These are phyloP conservation scores for Melitaea cinxia DNA, from an alignment of 1,140 invertebrate genomes.

Conservation along the genomic window DNA sequence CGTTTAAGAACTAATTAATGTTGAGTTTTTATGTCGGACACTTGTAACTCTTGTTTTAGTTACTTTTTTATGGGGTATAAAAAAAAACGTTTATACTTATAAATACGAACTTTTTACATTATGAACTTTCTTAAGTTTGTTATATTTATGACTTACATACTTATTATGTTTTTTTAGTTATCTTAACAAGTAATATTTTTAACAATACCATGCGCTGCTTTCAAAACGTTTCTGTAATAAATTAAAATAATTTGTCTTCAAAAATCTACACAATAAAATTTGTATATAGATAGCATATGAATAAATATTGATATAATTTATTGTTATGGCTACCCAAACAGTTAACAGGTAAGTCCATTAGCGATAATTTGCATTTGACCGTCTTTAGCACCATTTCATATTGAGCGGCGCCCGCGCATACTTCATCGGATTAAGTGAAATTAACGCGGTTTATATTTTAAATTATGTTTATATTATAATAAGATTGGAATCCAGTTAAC, in stretches of 20 bases:
- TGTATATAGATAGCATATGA: slow-evolving; percentile 25
- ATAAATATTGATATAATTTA: slow-evolving; percentile 65
- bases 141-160: too few relatives aligned
- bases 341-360: slow-evolving; percentile 53
- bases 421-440: slow-evolving; percentile 56
- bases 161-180: too few relatives aligned
- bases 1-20: slow-evolving; percentile 60
- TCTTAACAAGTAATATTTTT: too few relatives aligned
- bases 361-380: slow-evolving; percentile 51
- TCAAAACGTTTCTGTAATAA: background rate
- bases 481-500: background rate
- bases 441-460: slow-evolving; percentile 59
- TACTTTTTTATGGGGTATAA: too few relatives aligned
- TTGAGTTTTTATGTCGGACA: slow-evolving; percentile 3
- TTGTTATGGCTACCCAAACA: slow-evolving; percentile 40
- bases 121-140: too few relatives aligned
- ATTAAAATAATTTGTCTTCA: background rate
- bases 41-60: slow-evolving; percentile 19
- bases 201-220: too few relatives aligned
- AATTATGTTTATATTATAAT: slow-evolving; percentile 40
- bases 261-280: background rate
- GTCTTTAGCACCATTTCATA: slow-evolving; percentile 33
- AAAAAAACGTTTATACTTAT: too few relatives aligned
- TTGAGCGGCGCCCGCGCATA: slow-evolving; percentile 49
- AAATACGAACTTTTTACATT: too few relatives aligned